Base-by-base conservation (phyloP, 2,113 vertebrate genomes). In the Datnioides undecimradiatus region DNA sequence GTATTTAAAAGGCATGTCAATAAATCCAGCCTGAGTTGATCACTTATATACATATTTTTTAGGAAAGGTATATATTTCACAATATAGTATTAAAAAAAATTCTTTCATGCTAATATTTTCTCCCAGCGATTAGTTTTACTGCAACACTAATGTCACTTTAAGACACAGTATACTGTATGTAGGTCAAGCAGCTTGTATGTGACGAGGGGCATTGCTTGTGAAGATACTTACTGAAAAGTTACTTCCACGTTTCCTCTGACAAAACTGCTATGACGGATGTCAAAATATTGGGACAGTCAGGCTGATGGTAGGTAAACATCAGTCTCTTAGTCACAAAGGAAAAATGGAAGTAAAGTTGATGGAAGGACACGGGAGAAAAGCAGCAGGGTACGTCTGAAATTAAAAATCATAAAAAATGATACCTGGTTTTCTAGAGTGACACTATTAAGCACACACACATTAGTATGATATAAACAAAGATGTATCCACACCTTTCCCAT, bases 241-340 rank as follows among this genome's bases (percentile, higher is more conserved):
- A 62, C 52, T 86, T 77, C 43, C 34, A 40, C 52, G 70, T 76
- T 68, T 52, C 41, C 55, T 76, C 23, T 58, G 60, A 78, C 80
- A 84, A 82, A 82, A 65, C 81, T 52, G 69, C 51, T 31, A 9
- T 79, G 84, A 86, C 33, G 33, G 79, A 73, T 85, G 88, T 85
- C 76, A 84, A 73, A 86, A 86, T 77, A 71, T 69, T 68, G 71
- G 43, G 72, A 83, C 79, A 58, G 63, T 58, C 70, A 52, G n/a
- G 19, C 25, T 31, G 68, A 79, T 25, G 49, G 34, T 38, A 36
- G 77, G 25, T 49, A 73, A n/a, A 78, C 60, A 73, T 80, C 60
- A 67, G 33, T 69, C 25, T 27, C 25, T 76, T 78, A 33, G 63
- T 82, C 71, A 57, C 79, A 72, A 41, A 57, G 46, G 45, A 33